Base-by-base conservation (phyloP, 1,140 invertebrate species). In the Anthonomus grandis region DNA sequence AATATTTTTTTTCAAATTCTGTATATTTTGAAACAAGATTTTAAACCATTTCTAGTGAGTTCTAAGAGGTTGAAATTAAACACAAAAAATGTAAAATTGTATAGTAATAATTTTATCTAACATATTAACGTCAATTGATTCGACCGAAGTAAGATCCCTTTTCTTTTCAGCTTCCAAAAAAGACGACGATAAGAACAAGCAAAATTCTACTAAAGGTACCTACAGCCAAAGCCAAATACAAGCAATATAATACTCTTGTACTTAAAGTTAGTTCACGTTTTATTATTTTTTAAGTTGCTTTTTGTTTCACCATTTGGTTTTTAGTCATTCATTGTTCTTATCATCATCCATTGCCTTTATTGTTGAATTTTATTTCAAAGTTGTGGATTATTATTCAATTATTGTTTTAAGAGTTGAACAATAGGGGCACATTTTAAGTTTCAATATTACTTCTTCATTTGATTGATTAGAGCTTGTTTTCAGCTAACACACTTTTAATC, bases 201-300 rank as follows among this genome's bases (percentile, higher is more conserved):
- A 68, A 60, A 71, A 58, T 63, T 65, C 64, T 62, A 57, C 65
- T 60, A 71, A 71, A 66, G 69, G 63, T 64, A 70, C 62, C 56
- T 58, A 62, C 58, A 59, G 44, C 59, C 37, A 59, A 68, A 54
- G 62, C 60, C 34, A 63, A 60, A 50, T 37, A 56, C 19, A 54
- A n/a, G 47, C 22, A 41, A 45, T 36, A n/a, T 36, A 45, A 15
- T 31, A 48, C 23, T 37, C 21, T n/a, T 19, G 17, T 36, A 52
- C n/a, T 15, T 24, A 55, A 48, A 48, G 36, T 56, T 56, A 48
- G 54, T 56, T 42, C 44, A 27, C 24, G 31, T 56, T 60, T 10
- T 37, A 19, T n/a, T 37, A 8, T 39, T 15, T 39, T 15, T 45
- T 45, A 23, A 9, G 21, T 45, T 45, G 3, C 10, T 22, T 48